Percentiles rank a stretch among this genome's conserved stretches.
phyloP scores from a whole-genome alignment of 2,797 vertebrate genomes.

The Sebastes trivittatus region DNA sequence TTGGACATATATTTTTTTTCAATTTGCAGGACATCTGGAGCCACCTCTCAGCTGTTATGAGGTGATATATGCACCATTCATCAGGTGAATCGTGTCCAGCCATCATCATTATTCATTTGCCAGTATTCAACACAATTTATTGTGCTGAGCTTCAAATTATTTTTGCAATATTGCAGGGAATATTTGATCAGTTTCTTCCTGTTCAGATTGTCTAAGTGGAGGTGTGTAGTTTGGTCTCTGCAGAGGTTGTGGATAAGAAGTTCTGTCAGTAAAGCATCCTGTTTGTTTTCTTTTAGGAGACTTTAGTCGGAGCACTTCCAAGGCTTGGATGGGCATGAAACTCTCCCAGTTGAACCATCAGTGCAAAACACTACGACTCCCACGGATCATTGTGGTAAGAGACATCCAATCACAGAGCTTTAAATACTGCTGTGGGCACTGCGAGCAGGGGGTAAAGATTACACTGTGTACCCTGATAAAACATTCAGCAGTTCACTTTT shows the following conservation, averaged over 20 bases:
- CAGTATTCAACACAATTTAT: neutral
- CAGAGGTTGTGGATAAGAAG: neutral
- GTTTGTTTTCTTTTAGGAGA: neutral
- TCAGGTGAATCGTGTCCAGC: neutral
- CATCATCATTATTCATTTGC: conserved; percentile 2
- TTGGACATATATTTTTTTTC: neutral
- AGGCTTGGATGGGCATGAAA: neutral
- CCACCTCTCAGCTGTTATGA: neutral
- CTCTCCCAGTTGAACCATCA: neutral
- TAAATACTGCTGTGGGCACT: neutral
- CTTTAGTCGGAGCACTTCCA: neutral
- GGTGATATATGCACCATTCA: neutral
- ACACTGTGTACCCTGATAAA: neutral
- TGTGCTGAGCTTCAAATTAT: neutral
- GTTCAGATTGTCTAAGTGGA: neutral
- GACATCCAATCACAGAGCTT: neutral
- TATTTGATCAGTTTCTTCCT: neutral
- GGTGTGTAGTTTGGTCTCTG: neutral
- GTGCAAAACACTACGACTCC: neutral
- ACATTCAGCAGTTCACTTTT: neutral
- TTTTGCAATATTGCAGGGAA: neutral
- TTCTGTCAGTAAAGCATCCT: neutral
- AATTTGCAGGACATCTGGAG: neutral
- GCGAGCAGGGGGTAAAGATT: too few relatives aligned
- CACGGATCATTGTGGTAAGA: neutral